Evolutionary conservation across 2,113 vertebrate species (phyloP).

Genomic region (Trochalopteron elliotii): DNA sequence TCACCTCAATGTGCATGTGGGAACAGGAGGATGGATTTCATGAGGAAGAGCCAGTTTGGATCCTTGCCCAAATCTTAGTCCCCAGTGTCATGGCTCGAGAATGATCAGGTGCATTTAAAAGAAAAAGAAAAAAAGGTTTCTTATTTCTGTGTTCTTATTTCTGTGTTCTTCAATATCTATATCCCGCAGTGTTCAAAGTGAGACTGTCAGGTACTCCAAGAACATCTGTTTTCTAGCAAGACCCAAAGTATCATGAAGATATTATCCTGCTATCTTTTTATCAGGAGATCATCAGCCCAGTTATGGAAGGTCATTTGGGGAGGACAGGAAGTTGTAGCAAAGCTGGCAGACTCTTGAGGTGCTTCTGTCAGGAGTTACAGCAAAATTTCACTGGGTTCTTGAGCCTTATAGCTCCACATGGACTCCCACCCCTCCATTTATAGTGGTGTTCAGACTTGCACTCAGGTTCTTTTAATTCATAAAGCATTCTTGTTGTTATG

Average conservation of each 20-base stretch:
- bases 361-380: neutral
- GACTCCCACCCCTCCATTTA: neutral
- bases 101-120: slow-evolving; percentile 1
- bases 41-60: slow-evolving; percentile 7
- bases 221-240: slow-evolving; percentile 54
- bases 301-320: neutral
- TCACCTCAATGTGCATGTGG: neutral
- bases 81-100: neutral
- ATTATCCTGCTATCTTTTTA: neutral
- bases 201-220: neutral
- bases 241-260: neutral
- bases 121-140: neutral
- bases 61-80: neutral
- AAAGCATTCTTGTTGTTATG: neutral
- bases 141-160: slow-evolving; percentile 9
- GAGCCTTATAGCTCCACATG: neutral
- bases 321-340: neutral
- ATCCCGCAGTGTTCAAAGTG: neutral
- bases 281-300: neutral
- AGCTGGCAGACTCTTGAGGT: neutral
- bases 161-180: neutral
- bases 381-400: neutral
- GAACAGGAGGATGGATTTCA: neutral
- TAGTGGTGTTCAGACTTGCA: neutral
- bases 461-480: neutral